Evolutionary conservation across 2,888 invertebrate genomes (phyloP), one percentile per base, ranked within the genome.

Genomic region (Habrosyne pyritoides): DNA sequence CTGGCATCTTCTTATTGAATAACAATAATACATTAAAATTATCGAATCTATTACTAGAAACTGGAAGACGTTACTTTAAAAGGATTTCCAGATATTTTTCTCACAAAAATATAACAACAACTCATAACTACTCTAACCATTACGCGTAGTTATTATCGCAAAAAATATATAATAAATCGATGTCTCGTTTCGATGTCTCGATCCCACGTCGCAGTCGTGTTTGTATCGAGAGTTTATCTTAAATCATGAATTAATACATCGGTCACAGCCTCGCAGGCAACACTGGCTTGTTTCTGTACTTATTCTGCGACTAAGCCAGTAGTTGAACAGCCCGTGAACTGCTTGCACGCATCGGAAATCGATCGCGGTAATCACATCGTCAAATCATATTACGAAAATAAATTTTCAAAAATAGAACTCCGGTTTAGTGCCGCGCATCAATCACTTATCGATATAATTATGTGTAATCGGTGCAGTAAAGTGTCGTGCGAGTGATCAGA

Each of bases 181-280:
- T 21, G 28, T 50, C 50, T 30, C 28, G 50, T 21, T 10, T 28
- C 28, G 18, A 50, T 49, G 49, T 21, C 28, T 28, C 30, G 50
- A 28, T 28, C 28, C 50, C 50, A 49, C 50, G 28, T 28, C 18
- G 14, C 10, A 30, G 50, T 50, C 42, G 42, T 42, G 18, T 42
- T 8, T 42, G 42, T 42, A 42, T n/a, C 8, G 42, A 42, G 42
- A 42, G 42, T 42, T 42, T 50, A 84, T 85, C 82, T 84, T 68
- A 77, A 74, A 86, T 85, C 83, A 77, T 79, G 83, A 84, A 84
- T 85, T 84, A 83, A 85, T 82, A 81, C 79, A 73, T 71, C 69
- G 70, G 71, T 69, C 69, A 69, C 71, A 67, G 70, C 60, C 71
- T 67, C 67, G 67, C 59, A 61, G 61, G 21, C 74, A 66, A 77